These are phyloP conservation scores for Ammospiza maritima DNA, from an alignment of 2,797 vertebrate species.

Conservation along the genomic window DNA sequence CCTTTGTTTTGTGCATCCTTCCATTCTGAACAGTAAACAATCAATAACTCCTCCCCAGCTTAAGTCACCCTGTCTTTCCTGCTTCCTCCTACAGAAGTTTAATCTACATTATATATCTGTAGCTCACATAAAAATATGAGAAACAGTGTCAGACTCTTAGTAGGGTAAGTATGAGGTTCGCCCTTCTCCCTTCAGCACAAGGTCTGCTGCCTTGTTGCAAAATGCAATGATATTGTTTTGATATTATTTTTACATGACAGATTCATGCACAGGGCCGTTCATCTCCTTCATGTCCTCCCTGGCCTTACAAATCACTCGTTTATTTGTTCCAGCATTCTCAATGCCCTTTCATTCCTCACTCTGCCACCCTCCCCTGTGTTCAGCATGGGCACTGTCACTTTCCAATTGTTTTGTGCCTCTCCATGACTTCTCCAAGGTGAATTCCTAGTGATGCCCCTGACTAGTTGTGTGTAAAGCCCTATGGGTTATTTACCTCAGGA, in stretches of 20 bases:
- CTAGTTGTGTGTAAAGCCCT: not conserved
- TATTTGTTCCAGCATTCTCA: constrained; percentile 15
- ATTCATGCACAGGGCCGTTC: not conserved
- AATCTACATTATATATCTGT: not conserved
- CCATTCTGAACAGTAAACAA: constrained; percentile 32
- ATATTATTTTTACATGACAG: constrained; percentile 25
- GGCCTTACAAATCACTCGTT: constrained; percentile 46
- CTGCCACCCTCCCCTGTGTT: not conserved
- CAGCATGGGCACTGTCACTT: not conserved
- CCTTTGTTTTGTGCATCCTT: constrained; percentile 21
- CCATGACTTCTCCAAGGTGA: not conserved
- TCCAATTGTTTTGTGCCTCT: not conserved
- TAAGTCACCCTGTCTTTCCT: constrained; percentile 21
- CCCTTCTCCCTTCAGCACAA: constrained; percentile 7
- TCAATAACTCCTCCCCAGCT: constrained; percentile 1
- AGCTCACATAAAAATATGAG: not conserved
- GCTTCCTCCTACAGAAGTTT: not conserved
- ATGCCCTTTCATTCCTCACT: not conserved
- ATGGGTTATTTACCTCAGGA: not conserved
- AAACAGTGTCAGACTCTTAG: not conserved
- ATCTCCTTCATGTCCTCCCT: constrained; percentile 3
- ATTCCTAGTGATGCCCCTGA: not conserved
- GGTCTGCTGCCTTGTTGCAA: constrained; percentile 1
- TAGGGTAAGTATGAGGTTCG: not conserved
- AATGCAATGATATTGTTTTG: constrained; percentile 30